Conservation (phyloP, 2,113 vertebrate species). For the Meles meles region DNA sequence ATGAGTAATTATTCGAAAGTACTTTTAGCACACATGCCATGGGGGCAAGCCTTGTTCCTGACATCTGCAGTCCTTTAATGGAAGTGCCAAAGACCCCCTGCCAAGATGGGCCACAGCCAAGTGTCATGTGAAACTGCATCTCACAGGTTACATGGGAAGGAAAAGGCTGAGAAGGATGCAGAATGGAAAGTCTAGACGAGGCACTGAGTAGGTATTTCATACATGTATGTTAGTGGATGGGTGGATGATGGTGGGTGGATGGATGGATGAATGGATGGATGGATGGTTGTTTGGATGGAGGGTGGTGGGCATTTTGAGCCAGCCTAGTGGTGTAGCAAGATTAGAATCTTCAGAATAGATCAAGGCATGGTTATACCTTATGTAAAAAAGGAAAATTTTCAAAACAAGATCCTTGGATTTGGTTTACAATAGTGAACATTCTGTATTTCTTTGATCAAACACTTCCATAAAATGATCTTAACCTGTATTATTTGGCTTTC, state of each 20-base stretch:
- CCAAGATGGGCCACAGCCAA: background rate
- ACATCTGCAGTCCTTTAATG: constrained; percentile 29
- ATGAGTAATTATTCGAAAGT: constrained; percentile 43
- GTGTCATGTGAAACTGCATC: constrained; percentile 5
- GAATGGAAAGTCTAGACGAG: background rate
- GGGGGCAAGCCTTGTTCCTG: constrained; percentile 31
- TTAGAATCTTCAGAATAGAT: background rate
- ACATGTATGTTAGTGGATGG: background rate
- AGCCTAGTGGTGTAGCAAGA: background rate
- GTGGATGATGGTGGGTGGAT: background rate
- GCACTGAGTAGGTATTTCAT: constrained; percentile 18
- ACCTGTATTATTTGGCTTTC: background rate
- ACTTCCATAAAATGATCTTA: background rate
- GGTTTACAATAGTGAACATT: background rate
- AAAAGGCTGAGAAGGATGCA: background rate
- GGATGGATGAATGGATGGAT: too few relatives aligned
- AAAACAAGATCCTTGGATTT: background rate
- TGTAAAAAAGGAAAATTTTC: background rate
- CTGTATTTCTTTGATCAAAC: background rate
- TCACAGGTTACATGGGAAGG: constrained; percentile 6
- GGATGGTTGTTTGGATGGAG: background rate
- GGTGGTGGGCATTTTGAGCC: background rate
- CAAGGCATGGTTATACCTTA: background rate
- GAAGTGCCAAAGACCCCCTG: background rate
- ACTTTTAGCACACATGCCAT: background rate